Base-by-base conservation (phyloP, 2,113 vertebrate genomes). In the Pithys albifrons region DNA sequence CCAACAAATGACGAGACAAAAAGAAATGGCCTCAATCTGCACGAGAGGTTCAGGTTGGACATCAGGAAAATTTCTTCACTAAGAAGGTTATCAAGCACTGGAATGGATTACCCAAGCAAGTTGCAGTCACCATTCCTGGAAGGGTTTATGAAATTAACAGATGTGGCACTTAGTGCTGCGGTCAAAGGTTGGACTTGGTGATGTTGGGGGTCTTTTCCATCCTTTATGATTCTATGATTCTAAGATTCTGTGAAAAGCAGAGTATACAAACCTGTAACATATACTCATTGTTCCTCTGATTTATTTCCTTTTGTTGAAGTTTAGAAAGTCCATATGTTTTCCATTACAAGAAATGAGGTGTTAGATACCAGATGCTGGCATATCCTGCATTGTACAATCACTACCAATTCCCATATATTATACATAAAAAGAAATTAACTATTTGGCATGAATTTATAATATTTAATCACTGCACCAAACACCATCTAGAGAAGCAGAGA, bases 351-450 rank as follows among this genome's bases (percentile, higher is more conserved):
- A 83, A 73, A 49, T 10, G 22, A 37, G 19, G 5, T 51, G 27
- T 29, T 73, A n/a, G 37, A 20, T 70, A 46, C 6, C 5, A 81
- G 37, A 23, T 33, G 23, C 0, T 0, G 28, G 33, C 2, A 3
- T 57, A 54, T 24, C 9, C 43, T 55, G 3, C 71, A 25, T 6
- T 91, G 19, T 49, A 41, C 14, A 59, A 29, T 65, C 31, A 22
- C 14, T 62, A 16, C 61, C 20, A 17, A 11, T 49, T 91, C 35
- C 23, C 10, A 54, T 27, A 3, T 57, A 57, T 31, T 69, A 22
- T 19, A 22, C 41, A 33, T 23, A 24, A 58, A 85, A 91, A n/a
- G 7, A 69, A 62, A 70, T 31, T 27, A 16, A 74, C 18, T 22
- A 7, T 88, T 90, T 55, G 54, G 11, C 37, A 28, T 52, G 29